Base-by-base conservation (phyloP, 2,888 invertebrate species). In the Calliopum simillimum region DNA sequence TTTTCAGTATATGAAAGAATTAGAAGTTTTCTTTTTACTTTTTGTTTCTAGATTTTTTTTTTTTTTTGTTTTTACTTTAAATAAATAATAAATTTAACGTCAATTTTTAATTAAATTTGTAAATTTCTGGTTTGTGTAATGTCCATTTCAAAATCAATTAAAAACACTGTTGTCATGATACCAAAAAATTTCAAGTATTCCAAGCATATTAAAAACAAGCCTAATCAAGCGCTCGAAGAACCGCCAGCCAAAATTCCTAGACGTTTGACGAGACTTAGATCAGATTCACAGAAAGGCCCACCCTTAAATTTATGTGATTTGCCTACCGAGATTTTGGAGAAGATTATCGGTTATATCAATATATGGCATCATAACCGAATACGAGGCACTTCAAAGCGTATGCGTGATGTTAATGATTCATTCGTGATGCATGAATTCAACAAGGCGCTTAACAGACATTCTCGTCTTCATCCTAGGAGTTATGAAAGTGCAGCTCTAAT, bases 361-460 rank as follows among this genome's bases (percentile, higher is more conserved):
- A 79, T 78, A 41, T 79, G 79, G 79, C 79, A 82, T 74, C 76
- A 79, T n/a, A 80, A 79, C 69, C 77, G 79, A 5, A 76, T 82
- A 59, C 76, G 81, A n/a, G 79, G 73, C 14, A 77, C 80, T 2
- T 81, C 79, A 51, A 78, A 73, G 46, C 78, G 75, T 1, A 64
- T 82, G 70, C 74, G 76, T 2, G 68, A 74, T 21, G 74, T 77
- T 5, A 77, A 77, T 62, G 80, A 81, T 71, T 66, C 75, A 6
- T 76, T 75, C 5, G 68, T 81, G 4, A 75, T 79, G 77, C 80
- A 80, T 67, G 79, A 79, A 64, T 81, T 79, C 65, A 70, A 76
- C 51, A 75, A 74, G 12, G 75, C 79, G 6, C 69, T 77, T n/a
- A 14, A 68, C 1, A 72, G 72, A 14, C 71, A 71, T 2, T 61